phyloP scores from a whole-genome alignment of 2,113 vertebrate genomes.

The Periophthalmodon schlosseri region DNA sequence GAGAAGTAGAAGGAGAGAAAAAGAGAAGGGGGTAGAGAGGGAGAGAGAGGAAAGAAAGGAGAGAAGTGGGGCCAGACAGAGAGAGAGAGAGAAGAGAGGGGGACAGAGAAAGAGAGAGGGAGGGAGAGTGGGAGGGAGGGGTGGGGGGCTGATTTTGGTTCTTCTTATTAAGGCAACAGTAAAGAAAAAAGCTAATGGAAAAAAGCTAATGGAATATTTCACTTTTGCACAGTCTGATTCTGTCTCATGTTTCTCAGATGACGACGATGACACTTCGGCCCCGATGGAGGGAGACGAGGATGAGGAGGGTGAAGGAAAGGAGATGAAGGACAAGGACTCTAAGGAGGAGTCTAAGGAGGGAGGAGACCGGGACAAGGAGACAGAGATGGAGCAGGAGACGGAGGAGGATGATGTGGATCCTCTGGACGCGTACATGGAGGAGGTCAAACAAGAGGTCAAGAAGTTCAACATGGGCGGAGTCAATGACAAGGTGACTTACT shows the following conservation, averaged over 20 bases:
- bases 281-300: constrained; percentile 82
- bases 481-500: constrained; percentile 96
- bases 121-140: no score
- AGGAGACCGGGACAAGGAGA: constrained; percentile 83
- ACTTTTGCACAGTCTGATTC: no score
- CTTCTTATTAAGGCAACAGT: no score
- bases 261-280: constrained; percentile 72
- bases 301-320: constrained; percentile 84
- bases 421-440: constrained; percentile 98
- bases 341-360: constrained; percentile 78
- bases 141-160: no score
- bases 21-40: no score
- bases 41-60: no score
- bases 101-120: no score
- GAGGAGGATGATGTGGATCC: constrained; percentile 90
- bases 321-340: constrained; percentile 83
- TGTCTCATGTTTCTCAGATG: constrained; percentile 56
- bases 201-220: no score
- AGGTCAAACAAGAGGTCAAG: constrained; percentile 98
- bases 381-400: constrained; percentile 72
- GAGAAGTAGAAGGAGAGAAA: no score
- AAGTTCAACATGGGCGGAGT: constrained; percentile 98
- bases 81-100: no score
- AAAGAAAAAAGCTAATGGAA: no score
- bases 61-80: no score